phyloP scores from a whole-genome alignment of 1,140 invertebrate genomes.

The Apocrypta bakeri region DNA sequence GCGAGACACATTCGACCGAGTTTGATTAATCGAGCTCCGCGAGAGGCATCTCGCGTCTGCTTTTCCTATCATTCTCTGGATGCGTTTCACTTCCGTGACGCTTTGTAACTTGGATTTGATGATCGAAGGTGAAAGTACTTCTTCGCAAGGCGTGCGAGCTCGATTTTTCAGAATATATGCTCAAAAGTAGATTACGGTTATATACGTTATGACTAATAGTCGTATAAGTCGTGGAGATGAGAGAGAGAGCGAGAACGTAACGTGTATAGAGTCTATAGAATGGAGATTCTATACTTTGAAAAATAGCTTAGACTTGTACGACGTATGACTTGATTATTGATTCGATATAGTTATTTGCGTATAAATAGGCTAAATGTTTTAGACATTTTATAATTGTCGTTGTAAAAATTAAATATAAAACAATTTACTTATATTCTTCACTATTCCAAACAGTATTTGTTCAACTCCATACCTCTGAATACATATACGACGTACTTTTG shows the following conservation, averaged over 20 bases:
- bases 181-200: conserved; percentile 8
- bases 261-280: background rate
- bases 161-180: conserved; percentile 5
- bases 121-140: conserved; percentile 24
- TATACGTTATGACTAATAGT: background rate
- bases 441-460: too few species aligned
- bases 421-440: too few species aligned
- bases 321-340: background rate
- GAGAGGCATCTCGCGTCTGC: background rate
- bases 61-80: background rate
- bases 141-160: background rate
- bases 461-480: too few species aligned
- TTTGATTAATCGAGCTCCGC: conserved; percentile 36
- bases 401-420: too few species aligned
- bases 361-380: background rate
- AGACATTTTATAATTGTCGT: too few species aligned
- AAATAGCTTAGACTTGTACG: background rate
- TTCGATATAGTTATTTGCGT: background rate
- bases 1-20: background rate
- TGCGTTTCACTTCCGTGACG: conserved; percentile 15
- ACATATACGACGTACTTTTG: too few species aligned
- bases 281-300: background rate
- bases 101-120: conserved; percentile 10
- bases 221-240: too few species aligned
- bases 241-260: background rate